Evolutionary conservation across 2,113 vertebrate genomes (phyloP).

Genomic region (Xenopus tropicalis): DNA sequence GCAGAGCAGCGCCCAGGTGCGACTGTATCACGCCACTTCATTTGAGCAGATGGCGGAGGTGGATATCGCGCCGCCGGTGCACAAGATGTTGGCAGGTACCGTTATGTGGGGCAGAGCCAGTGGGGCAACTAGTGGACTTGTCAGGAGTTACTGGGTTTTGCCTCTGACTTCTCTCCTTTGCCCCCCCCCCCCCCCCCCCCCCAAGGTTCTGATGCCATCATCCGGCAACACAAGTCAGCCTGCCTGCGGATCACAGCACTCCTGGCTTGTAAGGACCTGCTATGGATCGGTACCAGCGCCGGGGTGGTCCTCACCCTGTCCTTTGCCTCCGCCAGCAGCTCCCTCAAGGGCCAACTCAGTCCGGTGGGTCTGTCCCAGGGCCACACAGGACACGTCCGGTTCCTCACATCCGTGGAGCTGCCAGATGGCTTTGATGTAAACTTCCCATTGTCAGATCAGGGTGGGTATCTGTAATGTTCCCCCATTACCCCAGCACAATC

Average conservation of each 20-base stretch:
- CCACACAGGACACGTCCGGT: slow-evolving; percentile 94
- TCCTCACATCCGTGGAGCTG: slow-evolving; percentile 89
- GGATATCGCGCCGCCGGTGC: slow-evolving; percentile 90
- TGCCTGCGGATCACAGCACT: slow-evolving; percentile 93
- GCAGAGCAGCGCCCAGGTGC: slow-evolving; percentile 91
- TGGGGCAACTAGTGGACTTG: too few relatives aligned
- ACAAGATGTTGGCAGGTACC: slow-evolving; percentile 96
- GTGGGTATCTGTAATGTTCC: slow-evolving; percentile 38
- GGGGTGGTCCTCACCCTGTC: slow-evolving; percentile 88
- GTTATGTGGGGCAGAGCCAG: too few relatives aligned
- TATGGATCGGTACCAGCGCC: slow-evolving; percentile 96
- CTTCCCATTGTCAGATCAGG: slow-evolving; percentile 67
- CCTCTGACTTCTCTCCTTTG: neutral
- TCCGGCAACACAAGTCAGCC: slow-evolving; percentile 95
- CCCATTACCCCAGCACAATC: neutral
- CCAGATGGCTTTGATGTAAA: slow-evolving; percentile 82
- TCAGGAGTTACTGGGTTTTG: too few relatives aligned
- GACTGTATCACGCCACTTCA: slow-evolving; percentile 86
- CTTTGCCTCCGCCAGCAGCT: slow-evolving; percentile 65
- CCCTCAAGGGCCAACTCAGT: slow-evolving; percentile 64
- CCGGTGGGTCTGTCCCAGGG: slow-evolving; percentile 89
- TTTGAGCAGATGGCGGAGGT: slow-evolving; percentile 89
- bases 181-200: neutral
- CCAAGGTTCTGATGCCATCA: slow-evolving; percentile 93
- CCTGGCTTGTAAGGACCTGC: slow-evolving; percentile 86